Percentiles rank a stretch among this genome's conserved stretches.
Conservation (phyloP, 64 coral and sea anemone genomes). For the Actinia equina region DNA sequence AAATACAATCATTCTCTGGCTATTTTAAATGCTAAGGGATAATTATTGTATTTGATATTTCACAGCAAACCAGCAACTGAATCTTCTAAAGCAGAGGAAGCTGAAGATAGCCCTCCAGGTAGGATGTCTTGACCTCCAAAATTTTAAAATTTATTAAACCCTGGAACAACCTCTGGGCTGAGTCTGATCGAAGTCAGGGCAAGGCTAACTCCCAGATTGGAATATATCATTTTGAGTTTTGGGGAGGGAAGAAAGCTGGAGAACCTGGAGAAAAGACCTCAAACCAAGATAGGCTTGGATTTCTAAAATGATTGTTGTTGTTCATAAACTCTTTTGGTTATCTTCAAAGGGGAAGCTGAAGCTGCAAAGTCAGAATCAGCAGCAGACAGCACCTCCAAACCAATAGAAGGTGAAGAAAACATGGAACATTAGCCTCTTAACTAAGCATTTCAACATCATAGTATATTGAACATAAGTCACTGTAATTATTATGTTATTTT, state of each 20-base stretch:
- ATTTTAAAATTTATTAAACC: background rate
- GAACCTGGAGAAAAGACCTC: too few relatives aligned
- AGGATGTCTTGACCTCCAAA: background rate
- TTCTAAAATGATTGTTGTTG: background rate
- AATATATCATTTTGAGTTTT: too few relatives aligned
- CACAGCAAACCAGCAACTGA: background rate
- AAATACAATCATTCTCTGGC: too few relatives aligned
- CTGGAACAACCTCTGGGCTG: too few relatives aligned
- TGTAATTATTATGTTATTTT: conserved; percentile 27
- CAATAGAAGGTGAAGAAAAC: background rate
- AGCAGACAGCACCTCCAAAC: conserved; percentile 9
- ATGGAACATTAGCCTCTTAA: conserved; percentile 21
- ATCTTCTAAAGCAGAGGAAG: background rate
- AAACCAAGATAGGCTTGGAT: too few relatives aligned
- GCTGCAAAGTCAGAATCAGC: background rate
- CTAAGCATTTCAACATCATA: background rate
- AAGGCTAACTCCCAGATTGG: too few relatives aligned
- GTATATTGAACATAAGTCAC: conserved; percentile 2
- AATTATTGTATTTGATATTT: background rate
- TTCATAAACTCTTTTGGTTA: background rate
- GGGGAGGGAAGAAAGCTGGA: too few relatives aligned
- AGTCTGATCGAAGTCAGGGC: too few relatives aligned
- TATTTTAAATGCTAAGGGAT: too few relatives aligned
- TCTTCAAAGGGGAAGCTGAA: conserved; percentile 15
- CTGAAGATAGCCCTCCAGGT: background rate